A percentile compares a stretch with the other conserved stretches of the same genome.
Evolutionary conservation across 2,797 vertebrate genomes (phyloP).

Genomic region (Coregonus suidteri): DNA sequence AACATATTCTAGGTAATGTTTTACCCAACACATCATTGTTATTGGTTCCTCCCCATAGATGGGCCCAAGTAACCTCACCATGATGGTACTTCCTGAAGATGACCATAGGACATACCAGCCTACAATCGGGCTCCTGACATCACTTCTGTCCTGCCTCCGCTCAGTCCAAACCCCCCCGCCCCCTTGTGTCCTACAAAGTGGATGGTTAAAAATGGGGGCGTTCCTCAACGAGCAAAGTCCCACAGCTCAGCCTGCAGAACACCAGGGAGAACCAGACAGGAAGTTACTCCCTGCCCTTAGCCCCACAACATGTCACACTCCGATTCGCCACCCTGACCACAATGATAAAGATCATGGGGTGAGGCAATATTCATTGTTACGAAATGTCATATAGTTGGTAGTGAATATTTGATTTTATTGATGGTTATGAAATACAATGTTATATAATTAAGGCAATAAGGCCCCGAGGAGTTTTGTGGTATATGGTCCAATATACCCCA

Average conservation of each 20-base stretch:
- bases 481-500: no score
- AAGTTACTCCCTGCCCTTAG: slow-evolving; percentile 61
- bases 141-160: slow-evolving; percentile 62
- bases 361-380: slow-evolving; percentile 20
- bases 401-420: background rate
- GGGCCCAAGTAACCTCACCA: slow-evolving; percentile 65
- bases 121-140: slow-evolving; percentile 63
- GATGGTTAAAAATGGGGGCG: slow-evolving; percentile 48
- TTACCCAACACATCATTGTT: background rate
- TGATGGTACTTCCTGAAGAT: slow-evolving; percentile 40
- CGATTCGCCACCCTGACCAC: slow-evolving; percentile 39
- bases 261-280: slow-evolving; percentile 49
- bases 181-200: slow-evolving; percentile 58
- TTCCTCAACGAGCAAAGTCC: slow-evolving; percentile 17
- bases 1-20: background rate
- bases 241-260: slow-evolving; percentile 41
- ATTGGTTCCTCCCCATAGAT: slow-evolving; percentile 53
- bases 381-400: background rate
- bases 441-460: background rate
- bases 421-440: background rate
- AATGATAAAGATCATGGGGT: slow-evolving; percentile 64
- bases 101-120: background rate
- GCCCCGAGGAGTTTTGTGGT: no score
- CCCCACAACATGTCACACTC: slow-evolving; percentile 65
- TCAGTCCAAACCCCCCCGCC: slow-evolving; percentile 63